Evolutionary conservation across 2,888 invertebrate genomes (phyloP), one percentile per base, ranked within the genome.

Genomic region (Eupithecia centaureata): DNA sequence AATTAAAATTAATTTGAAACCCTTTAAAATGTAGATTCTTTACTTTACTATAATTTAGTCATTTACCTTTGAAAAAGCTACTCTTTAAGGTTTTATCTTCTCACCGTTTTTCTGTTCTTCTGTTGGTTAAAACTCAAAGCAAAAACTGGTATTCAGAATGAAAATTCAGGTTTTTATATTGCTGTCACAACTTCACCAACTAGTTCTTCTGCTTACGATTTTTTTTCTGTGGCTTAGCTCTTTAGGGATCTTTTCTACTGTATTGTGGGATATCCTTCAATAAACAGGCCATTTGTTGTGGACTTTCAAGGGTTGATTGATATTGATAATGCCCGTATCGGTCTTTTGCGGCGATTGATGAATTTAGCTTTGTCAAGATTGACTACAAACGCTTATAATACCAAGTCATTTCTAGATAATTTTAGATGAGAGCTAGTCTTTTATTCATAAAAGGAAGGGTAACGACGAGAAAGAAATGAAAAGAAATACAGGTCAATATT

Each of bases 221-320:
- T 22, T 15, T 15, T 28, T 61, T 42, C 58, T 35, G 63, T 63
- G 58, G 27, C 5, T 10, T 12, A 38, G 52, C 38, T 63, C 56
- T 57, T 57, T 61, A 32, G 57, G 57, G 61, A 61, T 63, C 38
- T 61, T 35, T 61, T 68, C 66, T 63, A 56, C 62, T 65, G 56
- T 70, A 72, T 72, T 72, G 72, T 71, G 59, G 52, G 15, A 61
- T 51, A 54, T 67, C 57, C 65, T 28, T 47, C 65, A 70, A 68
- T 74, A 70, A 70, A 72, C 66, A 62, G 66, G 35, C 66, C 65
- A 68, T 72, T 72, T 71, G 74, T 72, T 58, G 71, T 47, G 64
- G 32, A 58, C 64, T 67, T 68, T 42, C 63, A 52, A 67, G 65
- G 63, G 59, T 67, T 71, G 72, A 70, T 74, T 74, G 67, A 42